Conservation (phyloP, 2,888 invertebrate genomes). For the Heliconius cydno region DNA sequence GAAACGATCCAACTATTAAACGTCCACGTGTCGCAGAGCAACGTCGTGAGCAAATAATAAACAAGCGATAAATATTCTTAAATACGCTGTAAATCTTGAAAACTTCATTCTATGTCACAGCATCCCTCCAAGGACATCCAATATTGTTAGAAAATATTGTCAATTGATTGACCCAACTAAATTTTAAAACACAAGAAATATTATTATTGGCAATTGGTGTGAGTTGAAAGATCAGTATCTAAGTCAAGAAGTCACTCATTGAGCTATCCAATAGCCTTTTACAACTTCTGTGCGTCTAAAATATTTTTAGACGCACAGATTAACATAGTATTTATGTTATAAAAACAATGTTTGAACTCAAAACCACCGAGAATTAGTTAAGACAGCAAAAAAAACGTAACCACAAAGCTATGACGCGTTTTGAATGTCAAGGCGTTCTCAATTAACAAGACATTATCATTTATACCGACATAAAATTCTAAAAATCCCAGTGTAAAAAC, state of each 20-base stretch:
- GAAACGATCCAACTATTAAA: conserved; percentile 16
- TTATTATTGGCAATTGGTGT: neutral
- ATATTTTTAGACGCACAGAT: neutral
- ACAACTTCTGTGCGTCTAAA: neutral
- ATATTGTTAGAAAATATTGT: neutral
- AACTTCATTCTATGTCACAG: conserved; percentile 3
- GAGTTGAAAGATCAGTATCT: neutral
- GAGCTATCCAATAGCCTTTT: neutral
- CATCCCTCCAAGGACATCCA: conserved; percentile 9
- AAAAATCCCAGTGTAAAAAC: conserved; percentile 12
- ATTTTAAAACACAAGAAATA: neutral
- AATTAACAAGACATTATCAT: conserved; percentile 4
- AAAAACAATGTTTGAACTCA: neutral
- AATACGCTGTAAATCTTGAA: conserved; percentile 61
- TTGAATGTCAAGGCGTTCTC: conserved; percentile 10
- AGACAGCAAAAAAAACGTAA: neutral
- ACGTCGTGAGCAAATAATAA: conserved; percentile 58
- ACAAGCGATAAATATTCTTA: conserved; percentile 65
- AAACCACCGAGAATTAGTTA: neutral
- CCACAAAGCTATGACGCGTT: neutral
- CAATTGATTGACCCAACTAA: neutral
- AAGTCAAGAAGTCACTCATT: neutral
- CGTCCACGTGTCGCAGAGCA: conserved; percentile 26
- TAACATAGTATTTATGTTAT: neutral
- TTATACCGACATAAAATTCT: neutral